These are phyloP conservation scores for Aurelia sp. DNA, from an alignment of 30 jellyfish, hydroid and myxozoan species.

Conservation along the genomic window DNA sequence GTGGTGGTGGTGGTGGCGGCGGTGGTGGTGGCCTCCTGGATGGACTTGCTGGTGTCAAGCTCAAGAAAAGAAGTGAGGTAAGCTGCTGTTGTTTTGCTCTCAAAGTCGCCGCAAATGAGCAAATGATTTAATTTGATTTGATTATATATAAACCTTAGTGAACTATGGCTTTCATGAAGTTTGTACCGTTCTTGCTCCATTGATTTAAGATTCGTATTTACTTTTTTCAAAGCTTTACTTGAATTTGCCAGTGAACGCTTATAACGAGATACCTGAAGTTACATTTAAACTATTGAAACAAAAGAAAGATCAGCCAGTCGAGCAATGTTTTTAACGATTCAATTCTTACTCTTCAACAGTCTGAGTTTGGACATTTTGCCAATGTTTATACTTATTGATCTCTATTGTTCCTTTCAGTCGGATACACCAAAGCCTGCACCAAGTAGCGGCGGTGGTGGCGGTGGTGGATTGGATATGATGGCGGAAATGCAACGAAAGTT, in stretches of 20 bases:
- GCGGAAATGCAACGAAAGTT: slow-evolving; percentile 67
- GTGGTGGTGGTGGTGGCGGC: slow-evolving; percentile 67
- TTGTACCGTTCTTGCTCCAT: background rate
- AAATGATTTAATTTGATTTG: too few species aligned
- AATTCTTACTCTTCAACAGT: too few species aligned
- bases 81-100: background rate
- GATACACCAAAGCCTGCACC: slow-evolving; percentile 24
- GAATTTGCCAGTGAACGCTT: too few species aligned
- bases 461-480: slow-evolving; percentile 91
- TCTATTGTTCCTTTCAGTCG: slow-evolving; percentile 3
- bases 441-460: slow-evolving; percentile 57
- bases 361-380: too few species aligned
- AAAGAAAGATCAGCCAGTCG: too few species aligned
- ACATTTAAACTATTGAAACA: too few species aligned
- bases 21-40: slow-evolving; percentile 92
- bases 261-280: too few species aligned
- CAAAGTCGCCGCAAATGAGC: too few species aligned
- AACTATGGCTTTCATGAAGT: background rate
- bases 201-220: background rate
- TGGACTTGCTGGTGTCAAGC: slow-evolving; percentile 73
- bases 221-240: too few species aligned
- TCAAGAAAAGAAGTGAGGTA: slow-evolving; percentile 81
- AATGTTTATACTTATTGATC: too few species aligned
- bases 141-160: too few species aligned
- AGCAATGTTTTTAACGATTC: too few species aligned